phyloP scores from a whole-genome alignment of 2,888 invertebrate genomes.

The Tiliacea aurago region DNA sequence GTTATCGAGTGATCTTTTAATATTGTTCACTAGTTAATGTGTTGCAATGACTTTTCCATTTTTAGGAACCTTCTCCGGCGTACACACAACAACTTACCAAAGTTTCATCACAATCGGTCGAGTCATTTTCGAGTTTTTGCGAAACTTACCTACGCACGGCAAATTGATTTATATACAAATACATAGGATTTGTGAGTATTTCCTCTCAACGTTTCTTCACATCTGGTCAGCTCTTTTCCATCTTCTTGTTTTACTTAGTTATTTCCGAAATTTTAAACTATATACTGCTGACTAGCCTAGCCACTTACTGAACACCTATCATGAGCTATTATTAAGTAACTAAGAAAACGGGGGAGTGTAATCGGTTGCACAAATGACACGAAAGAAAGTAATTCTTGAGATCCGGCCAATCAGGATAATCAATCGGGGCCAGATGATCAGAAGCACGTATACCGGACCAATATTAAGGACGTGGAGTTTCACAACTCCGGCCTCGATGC shows the following conservation, averaged over 20 bases:
- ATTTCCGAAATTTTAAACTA: background rate
- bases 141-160: too few relatives aligned
- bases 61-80: too few relatives aligned
- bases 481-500: slow-evolving; percentile 42
- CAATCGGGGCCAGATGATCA: background rate
- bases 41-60: too few relatives aligned
- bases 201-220: background rate
- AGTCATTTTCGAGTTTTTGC: too few relatives aligned
- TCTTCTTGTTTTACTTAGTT: background rate
- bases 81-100: too few relatives aligned
- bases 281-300: background rate
- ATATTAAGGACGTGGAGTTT: slow-evolving; percentile 40
- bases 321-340: too few relatives aligned
- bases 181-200: too few relatives aligned
- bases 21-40: background rate
- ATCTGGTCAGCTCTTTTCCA: background rate
- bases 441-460: slow-evolving; percentile 30
- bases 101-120: too few relatives aligned
- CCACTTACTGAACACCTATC: too few relatives aligned
- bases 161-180: too few relatives aligned
- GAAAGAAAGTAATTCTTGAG: background rate
- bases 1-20: background rate
- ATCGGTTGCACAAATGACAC: background rate
- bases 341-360: too few relatives aligned
- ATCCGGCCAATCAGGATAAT: slow-evolving; percentile 9